These are phyloP conservation scores for Mimumesa dahlbomi DNA, from an alignment of 2,888 invertebrate genomes.

Conservation along the genomic window DNA sequence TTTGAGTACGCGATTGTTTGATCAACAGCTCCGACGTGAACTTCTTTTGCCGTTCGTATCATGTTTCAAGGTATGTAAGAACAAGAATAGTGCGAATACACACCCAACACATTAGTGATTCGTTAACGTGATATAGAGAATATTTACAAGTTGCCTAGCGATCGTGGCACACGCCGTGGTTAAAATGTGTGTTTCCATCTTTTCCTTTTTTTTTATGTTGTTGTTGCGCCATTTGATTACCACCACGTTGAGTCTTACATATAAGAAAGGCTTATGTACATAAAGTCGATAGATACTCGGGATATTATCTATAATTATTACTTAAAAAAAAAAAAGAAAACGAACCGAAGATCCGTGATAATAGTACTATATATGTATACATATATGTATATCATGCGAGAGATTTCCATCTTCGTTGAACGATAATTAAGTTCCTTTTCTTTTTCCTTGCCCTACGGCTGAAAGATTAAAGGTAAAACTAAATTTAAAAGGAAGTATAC, in stretches of 20 bases:
- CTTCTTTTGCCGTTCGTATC: too few species aligned
- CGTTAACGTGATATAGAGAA: conserved; percentile 39
- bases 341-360: background rate
- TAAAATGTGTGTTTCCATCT: conserved; percentile 8
- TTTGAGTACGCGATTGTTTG: too few species aligned
- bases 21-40: too few species aligned
- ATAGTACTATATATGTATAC: too few species aligned
- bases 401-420: conserved; percentile 24
- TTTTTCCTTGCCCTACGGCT: conserved; percentile 12
- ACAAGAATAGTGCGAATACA: conserved; percentile 39
- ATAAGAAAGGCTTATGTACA: conserved; percentile 63
- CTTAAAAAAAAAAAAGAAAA: conserved; percentile 9
- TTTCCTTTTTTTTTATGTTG: too few species aligned
- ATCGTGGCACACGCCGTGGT: conserved; percentile 10
- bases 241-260: conserved; percentile 60
- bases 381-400: conserved; percentile 5
- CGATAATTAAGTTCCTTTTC: conserved; percentile 11
- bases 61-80: conserved; percentile 23
- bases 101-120: conserved; percentile 48
- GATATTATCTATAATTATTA: conserved; percentile 12
- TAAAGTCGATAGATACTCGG: conserved; percentile 39
- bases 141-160: conserved; percentile 53
- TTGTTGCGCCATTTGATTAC: conserved; percentile 54
- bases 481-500: conserved; percentile 31
- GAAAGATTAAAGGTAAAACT: conserved; percentile 30